A percentile compares a stretch with the other conserved stretches of the same genome.
phyloP scores from a whole-genome alignment of 2,113 vertebrate species.

The Antechinus stuartii region DNA sequence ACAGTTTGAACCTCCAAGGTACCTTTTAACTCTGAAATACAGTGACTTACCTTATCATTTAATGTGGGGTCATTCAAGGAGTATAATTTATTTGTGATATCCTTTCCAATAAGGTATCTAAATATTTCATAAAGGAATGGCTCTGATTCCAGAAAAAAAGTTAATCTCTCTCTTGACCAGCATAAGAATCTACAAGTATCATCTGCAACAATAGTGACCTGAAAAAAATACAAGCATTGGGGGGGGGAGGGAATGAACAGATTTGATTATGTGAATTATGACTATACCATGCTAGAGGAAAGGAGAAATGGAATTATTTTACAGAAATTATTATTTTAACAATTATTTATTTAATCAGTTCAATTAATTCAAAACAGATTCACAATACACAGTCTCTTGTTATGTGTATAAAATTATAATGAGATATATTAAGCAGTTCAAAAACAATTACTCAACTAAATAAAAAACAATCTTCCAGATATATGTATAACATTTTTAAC shows the following conservation, averaged over 20 bases:
- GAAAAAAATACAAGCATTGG: conserved; percentile 57
- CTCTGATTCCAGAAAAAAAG: conserved; percentile 96
- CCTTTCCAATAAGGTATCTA: conserved; percentile 97
- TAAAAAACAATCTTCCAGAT: background rate
- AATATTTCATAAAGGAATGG: conserved; percentile 97
- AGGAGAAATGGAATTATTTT: background rate
- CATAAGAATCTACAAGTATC: conserved; percentile 97
- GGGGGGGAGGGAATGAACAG: background rate
- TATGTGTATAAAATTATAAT: background rate
- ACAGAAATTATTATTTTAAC: conserved; percentile 16
- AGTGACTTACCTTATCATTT: conserved; percentile 92
- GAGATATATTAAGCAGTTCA: background rate
- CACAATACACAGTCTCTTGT: background rate
- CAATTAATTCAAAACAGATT: conserved; percentile 38
- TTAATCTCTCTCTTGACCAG: conserved; percentile 97
- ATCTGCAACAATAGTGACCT: conserved; percentile 97
- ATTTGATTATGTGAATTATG: background rate
- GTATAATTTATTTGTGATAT: conserved; percentile 99
- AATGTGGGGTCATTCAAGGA: conserved; percentile 97
- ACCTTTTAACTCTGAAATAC: conserved; percentile 14
- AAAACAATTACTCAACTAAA: background rate
- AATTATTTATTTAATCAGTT: conserved; percentile 34
- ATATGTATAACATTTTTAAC: background rate
- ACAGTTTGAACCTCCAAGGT: background rate
- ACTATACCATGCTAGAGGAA: background rate